These are phyloP conservation scores for Miniopterus natalensis DNA, from an alignment of 2,113 vertebrate genomes.

Conservation along the genomic window DNA sequence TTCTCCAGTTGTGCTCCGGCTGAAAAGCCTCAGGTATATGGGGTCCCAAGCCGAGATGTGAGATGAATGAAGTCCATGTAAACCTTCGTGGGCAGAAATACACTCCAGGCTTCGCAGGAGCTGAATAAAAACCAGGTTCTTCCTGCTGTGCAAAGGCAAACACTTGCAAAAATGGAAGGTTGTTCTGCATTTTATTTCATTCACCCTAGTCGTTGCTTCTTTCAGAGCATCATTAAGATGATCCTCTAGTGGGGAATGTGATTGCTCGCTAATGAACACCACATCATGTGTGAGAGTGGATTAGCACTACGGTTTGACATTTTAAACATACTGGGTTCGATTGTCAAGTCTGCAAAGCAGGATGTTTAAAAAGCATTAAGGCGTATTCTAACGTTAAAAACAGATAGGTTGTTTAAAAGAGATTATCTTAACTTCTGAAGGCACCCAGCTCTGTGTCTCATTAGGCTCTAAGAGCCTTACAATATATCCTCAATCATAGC, in stretches of 20 bases:
- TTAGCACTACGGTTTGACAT: neutral
- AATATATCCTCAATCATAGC: neutral
- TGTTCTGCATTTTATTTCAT: neutral
- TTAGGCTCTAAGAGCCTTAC: neutral
- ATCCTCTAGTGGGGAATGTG: neutral
- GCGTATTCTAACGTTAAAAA: neutral
- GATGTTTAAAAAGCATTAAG: neutral
- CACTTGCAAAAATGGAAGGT: neutral
- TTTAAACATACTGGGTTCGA: neutral
- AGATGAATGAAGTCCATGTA: neutral
- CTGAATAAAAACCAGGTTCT: neutral
- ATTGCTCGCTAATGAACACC: neutral
- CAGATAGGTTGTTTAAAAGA: neutral
- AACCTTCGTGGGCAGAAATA: neutral
- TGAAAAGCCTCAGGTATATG: rapidly evolving
- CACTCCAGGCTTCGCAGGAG: neutral
- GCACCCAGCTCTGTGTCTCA: neutral
- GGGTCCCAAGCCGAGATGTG: neutral
- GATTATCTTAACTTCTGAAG: neutral
- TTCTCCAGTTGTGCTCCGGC: neutral
- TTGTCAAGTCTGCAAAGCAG: neutral
- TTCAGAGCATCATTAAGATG: neutral
- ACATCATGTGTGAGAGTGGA: neutral
- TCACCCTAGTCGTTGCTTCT: neutral
- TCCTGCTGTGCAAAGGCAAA: neutral